These are phyloP conservation scores for Paraescarpia echinospica DNA, from an alignment of 1,140 invertebrate species.

Conservation along the genomic window DNA sequence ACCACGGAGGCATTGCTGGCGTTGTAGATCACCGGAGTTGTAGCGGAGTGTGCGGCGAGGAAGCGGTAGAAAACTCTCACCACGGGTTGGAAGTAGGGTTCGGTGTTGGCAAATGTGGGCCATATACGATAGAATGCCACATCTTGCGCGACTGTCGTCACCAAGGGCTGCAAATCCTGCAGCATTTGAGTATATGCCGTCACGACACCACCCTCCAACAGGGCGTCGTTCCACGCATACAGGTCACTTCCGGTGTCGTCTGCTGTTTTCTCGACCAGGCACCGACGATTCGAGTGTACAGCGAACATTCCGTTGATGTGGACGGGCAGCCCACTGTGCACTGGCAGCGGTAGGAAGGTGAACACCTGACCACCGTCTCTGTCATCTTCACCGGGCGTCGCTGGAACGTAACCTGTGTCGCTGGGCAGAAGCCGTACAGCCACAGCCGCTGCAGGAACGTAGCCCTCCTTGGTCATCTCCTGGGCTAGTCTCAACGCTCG, in stretches of 20 bases:
- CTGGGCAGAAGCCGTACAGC: conserved; percentile 28
- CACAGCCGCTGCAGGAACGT: conserved; percentile 29
- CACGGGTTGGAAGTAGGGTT: conserved; percentile 1
- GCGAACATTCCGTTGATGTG: conserved; percentile 43
- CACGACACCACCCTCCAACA: conserved; percentile 33
- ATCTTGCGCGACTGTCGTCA: background rate
- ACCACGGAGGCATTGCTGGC: background rate
- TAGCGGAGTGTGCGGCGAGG: background rate
- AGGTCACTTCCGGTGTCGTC: conserved; percentile 33
- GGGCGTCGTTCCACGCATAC: conserved; percentile 38
- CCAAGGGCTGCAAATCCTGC: conserved; percentile 13
- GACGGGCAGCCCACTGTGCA: conserved; percentile 36
- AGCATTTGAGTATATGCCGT: conserved; percentile 25
- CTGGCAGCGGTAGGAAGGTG: conserved; percentile 39
- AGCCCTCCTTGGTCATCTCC: conserved; percentile 21
- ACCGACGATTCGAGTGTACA: conserved; percentile 35
- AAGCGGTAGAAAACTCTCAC: conserved; percentile 19
- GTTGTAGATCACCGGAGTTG: conserved; percentile 15
- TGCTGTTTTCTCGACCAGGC: conserved; percentile 26
- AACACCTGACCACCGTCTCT: conserved; percentile 25
- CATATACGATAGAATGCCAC: conserved; percentile 18
- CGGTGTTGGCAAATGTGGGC: background rate
- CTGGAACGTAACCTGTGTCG: background rate
- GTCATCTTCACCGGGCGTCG: background rate
- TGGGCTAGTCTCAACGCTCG: conserved; percentile 28